Conservation (phyloP, 2,888 invertebrate species). For the Rhorus exstirpatorius region DNA sequence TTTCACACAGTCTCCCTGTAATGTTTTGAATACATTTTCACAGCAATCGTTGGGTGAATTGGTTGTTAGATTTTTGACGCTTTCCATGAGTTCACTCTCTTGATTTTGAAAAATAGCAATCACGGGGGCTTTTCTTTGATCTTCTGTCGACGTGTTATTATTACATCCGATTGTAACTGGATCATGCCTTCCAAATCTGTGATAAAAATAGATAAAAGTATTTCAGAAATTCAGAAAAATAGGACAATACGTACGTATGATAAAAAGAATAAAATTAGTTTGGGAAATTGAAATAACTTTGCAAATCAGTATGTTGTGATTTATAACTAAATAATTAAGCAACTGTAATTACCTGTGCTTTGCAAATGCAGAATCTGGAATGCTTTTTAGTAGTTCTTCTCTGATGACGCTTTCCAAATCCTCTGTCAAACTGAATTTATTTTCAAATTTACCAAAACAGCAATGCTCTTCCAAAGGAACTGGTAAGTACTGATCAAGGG, state of each 20-base stretch:
- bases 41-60: too few relatives aligned
- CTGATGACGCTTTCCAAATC: constrained; percentile 10
- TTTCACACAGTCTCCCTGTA: too few relatives aligned
- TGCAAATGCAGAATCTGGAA: constrained; percentile 21
- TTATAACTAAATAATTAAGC: too few relatives aligned
- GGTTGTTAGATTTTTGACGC: too few relatives aligned
- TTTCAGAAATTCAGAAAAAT: constrained; percentile 3
- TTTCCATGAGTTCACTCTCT: constrained; percentile 25
- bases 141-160: background rate
- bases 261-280: too few relatives aligned
- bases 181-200: background rate
- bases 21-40: too few relatives aligned
- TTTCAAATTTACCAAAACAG: constrained; percentile 6
- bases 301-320: too few relatives aligned
- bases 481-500: constrained; percentile 12
- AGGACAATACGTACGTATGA: too few relatives aligned
- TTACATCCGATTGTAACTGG: constrained; percentile 2
- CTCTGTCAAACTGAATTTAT: background rate
- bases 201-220: background rate
- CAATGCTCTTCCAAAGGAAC: constrained; percentile 25
- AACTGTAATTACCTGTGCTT: constrained; percentile 30
- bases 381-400: background rate
- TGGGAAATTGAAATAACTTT: too few relatives aligned
- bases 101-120: constrained; percentile 12
- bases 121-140: constrained; percentile 1